Conservation (phyloP, 2,113 vertebrate genomes). For the Ptyas mucosa region DNA sequence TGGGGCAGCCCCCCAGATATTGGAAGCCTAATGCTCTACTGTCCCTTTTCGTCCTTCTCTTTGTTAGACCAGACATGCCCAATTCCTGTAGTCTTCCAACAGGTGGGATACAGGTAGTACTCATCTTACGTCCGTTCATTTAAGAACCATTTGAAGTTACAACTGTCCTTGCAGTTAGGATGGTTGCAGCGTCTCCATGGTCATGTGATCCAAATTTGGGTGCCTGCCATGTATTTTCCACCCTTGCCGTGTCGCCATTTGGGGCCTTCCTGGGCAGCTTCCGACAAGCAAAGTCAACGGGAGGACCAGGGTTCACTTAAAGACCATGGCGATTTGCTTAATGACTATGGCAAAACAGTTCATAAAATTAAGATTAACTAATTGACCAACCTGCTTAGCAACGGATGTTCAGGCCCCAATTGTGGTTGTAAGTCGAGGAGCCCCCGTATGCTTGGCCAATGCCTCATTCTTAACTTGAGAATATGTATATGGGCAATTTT, state of each 20-base stretch:
- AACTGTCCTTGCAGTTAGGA: background rate
- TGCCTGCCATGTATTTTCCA: background rate
- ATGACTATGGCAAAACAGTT: background rate
- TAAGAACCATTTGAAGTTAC: background rate
- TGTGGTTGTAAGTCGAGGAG: background rate
- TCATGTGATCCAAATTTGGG: background rate
- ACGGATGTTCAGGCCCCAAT: background rate
- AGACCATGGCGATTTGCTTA: background rate
- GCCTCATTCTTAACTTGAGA: background rate
- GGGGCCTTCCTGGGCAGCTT: background rate
- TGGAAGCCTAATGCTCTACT: background rate
- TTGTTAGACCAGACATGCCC: no score
- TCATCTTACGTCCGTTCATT: background rate
- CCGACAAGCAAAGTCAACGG: background rate
- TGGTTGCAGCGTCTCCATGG: background rate
- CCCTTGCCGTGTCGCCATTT: no score
- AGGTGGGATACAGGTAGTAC: no score
- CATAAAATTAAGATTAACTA: background rate
- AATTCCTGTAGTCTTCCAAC: background rate
- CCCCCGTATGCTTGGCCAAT: background rate
- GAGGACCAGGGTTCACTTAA: background rate
- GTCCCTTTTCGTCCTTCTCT: background rate
- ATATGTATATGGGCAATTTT: background rate
- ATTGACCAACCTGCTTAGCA: background rate
- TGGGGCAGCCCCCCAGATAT: background rate